Evolutionary conservation across 1,140 invertebrate genomes (phyloP).

Genomic region (Sycophila sp.): DNA sequence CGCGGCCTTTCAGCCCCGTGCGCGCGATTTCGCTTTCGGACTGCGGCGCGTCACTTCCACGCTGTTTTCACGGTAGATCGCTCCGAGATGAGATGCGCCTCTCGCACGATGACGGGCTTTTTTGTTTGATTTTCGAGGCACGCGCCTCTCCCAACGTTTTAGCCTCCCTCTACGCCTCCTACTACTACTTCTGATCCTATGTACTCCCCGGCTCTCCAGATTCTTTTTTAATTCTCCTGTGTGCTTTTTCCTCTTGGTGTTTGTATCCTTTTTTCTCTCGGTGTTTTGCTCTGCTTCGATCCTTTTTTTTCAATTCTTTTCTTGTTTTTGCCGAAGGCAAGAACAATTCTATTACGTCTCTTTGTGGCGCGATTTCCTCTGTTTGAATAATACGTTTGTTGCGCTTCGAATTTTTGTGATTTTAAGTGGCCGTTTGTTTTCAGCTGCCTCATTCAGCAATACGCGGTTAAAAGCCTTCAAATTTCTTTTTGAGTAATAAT

Average conservation of each 20-base stretch:
- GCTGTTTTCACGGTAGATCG: not conserved
- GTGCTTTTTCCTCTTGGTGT: not conserved
- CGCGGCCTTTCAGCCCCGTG: too few relatives aligned
- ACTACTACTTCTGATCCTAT: not conserved
- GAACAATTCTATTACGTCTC: too few relatives aligned
- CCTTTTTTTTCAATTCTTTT: not conserved
- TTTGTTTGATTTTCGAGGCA: slow-evolving; percentile 23
- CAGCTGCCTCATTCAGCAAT: too few relatives aligned
- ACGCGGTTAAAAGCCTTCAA: too few relatives aligned
- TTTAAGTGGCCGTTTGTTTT: too few relatives aligned
- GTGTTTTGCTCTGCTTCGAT: not conserved
- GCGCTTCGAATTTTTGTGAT: too few relatives aligned
- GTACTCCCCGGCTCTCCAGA: too few relatives aligned
- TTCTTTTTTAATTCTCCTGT: too few relatives aligned
- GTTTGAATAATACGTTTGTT: too few relatives aligned
- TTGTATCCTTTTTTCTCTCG: not conserved
- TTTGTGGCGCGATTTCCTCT: too few relatives aligned
- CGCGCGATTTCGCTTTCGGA: not conserved
- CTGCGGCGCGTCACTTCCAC: not conserved
- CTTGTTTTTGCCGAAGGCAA: too few relatives aligned
- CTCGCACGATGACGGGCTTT: not conserved
- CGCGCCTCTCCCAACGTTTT: not conserved
- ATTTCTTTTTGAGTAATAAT: too few relatives aligned
- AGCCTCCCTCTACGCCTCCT: not conserved
- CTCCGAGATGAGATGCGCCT: not conserved